phyloP scores from a whole-genome alignment of 2,888 invertebrate species.

The Acronicta alni region DNA sequence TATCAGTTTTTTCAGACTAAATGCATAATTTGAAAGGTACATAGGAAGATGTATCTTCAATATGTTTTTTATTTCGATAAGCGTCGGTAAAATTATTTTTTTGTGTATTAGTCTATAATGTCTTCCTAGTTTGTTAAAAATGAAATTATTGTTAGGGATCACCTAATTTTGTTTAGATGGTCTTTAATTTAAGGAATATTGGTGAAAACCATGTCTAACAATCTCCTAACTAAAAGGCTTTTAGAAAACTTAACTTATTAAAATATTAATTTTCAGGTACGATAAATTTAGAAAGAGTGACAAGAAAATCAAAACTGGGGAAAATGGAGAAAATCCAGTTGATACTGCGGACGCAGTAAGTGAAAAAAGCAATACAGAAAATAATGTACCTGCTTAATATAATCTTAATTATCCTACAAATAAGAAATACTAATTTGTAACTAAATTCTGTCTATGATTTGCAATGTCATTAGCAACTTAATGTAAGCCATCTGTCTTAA shows the following conservation, averaged over 20 bases:
- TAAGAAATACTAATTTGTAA: slow-evolving; percentile 10
- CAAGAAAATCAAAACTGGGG: slow-evolving; percentile 85
- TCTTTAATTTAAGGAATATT: too few species aligned
- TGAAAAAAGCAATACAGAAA: slow-evolving; percentile 77
- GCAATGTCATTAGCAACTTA: slow-evolving; percentile 24
- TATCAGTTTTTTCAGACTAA: too few species aligned
- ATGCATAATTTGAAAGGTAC: too few species aligned
- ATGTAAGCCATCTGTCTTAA: slow-evolving; percentile 4
- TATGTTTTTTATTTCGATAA: too few species aligned
- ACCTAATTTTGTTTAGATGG: too few species aligned
- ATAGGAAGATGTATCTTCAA: too few species aligned
- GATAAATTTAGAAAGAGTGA: slow-evolving; percentile 91
- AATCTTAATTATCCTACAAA: slow-evolving; percentile 7
- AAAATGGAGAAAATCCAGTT: slow-evolving; percentile 75
- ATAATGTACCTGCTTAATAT: slow-evolving; percentile 71
- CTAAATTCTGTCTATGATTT: slow-evolving; percentile 18
- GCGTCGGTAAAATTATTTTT: too few species aligned
- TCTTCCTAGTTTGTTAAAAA: too few species aligned
- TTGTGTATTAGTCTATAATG: too few species aligned
- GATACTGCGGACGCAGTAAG: slow-evolving; percentile 71
- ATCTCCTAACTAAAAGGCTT: too few species aligned
- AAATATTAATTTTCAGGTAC: slow-evolving; percentile 79
- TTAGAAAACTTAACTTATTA: neutral
- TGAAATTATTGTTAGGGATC: too few species aligned
- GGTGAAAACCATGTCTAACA: too few species aligned